Evolutionary conservation across 2,888 invertebrate genomes (phyloP).

Genomic region (Metellina segmentata): DNA sequence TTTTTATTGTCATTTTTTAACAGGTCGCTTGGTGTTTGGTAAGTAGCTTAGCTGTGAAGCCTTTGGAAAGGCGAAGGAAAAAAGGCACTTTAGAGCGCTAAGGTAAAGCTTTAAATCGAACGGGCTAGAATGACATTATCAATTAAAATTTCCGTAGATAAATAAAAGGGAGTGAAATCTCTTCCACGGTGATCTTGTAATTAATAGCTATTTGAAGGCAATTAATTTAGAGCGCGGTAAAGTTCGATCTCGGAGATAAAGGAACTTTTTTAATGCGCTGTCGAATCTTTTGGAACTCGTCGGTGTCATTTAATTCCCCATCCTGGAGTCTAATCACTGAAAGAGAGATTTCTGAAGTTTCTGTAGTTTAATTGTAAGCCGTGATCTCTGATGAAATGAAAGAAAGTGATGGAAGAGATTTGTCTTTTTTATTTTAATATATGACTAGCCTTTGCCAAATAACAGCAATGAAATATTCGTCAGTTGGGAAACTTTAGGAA

Average conservation of each 20-base stretch:
- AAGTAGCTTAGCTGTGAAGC: conserved; percentile 26
- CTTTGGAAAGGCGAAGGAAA: neutral
- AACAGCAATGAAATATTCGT: too few relatives aligned
- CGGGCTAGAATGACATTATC: conserved; percentile 15
- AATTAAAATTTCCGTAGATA: conserved; percentile 44
- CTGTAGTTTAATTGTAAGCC: neutral
- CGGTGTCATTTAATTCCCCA: neutral
- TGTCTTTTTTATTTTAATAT: too few relatives aligned
- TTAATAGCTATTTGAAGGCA: conserved; percentile 33
- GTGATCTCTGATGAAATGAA: too few relatives aligned
- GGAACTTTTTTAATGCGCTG: neutral
- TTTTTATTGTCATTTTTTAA: conserved; percentile 19
- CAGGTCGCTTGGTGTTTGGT: conserved; percentile 26
- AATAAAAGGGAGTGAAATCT: conserved; percentile 13
- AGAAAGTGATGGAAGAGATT: too few relatives aligned
- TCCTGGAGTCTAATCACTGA: neutral
- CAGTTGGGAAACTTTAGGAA: too few relatives aligned
- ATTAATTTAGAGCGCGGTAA: conserved; percentile 20
- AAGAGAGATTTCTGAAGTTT: neutral
- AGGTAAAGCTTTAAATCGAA: conserved; percentile 10
- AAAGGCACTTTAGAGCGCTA: neutral
- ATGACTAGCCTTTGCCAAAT: too few relatives aligned
- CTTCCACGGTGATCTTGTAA: conserved; percentile 3
- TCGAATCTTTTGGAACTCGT: neutral
- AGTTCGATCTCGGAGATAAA: conserved; percentile 12